Evolutionary conservation across 2,888 invertebrate genomes (phyloP), one percentile per base, ranked within the genome.

Genomic region (Harmothoe impar): DNA sequence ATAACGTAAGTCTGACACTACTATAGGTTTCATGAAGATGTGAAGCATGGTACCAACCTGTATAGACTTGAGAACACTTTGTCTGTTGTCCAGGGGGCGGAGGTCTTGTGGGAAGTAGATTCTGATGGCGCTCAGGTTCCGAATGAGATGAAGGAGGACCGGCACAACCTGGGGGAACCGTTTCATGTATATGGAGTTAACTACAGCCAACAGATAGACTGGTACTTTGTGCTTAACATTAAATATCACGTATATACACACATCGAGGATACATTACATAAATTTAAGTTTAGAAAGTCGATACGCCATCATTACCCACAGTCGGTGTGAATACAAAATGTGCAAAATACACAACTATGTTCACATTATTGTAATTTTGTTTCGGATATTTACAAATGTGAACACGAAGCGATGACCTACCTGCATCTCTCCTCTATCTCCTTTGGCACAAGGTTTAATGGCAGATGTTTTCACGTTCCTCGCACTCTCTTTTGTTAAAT

Each of bases 101-200:
- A 99, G 96, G 96, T 99, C 99, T 93, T 98, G 97, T 0, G 99
- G 99, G 95, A 98, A 97, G 96, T 98, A 98, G 0, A 99, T 96
- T 23, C 90, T 23, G 29, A 90, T 90, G 12, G 90, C 85, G 62
- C 90, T 90, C 17, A 90, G 56, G 43, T 43, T 68, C 20, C 89
- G 81, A 23, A 94, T 91, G 43, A 93, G 90, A 68, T 91, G 89
- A 12, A 94, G 92, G 72, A 93, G 89, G 35, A 94, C 89, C 1
- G 93, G 93, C 0, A 94, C 93, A 29, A 94, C 93, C 92, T 93
- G 84, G 98, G 97, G 52, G 31, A 77, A 15, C 25, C 17, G 77
- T 62, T 23, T n/a, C n/a, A n/a, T n/a, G n/a, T n/a, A n/a, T n/a
- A n/a, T n/a, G n/a, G 54, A 25, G 33, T n/a, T n/a, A n/a, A n/a